These are phyloP conservation scores for Euzetes globulus DNA, from an alignment of 2,888 invertebrate species.

Conservation along the genomic window DNA sequence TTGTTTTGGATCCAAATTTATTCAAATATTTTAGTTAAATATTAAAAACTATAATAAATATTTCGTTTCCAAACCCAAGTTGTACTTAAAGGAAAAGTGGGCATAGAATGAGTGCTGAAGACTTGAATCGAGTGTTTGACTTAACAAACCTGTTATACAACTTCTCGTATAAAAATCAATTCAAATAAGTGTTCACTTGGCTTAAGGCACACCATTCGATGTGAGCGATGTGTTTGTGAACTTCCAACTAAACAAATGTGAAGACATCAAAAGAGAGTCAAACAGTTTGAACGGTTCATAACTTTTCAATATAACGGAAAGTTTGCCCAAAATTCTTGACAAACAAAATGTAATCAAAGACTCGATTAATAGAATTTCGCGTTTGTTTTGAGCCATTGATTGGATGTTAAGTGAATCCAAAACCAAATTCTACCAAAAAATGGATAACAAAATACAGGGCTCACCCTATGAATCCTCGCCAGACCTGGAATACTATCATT, in stretches of 20 bases:
- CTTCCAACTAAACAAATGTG: background rate
- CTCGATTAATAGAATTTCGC: too few species aligned
- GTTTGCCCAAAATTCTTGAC: background rate
- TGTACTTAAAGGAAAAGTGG: too few species aligned
- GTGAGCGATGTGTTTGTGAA: background rate
- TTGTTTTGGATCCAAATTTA: too few species aligned
- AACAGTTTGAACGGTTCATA: background rate
- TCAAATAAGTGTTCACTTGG: too few species aligned
- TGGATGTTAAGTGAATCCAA: background rate
- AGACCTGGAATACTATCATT: constrained; percentile 1
- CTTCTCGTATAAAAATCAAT: background rate
- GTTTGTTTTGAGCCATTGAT: background rate
- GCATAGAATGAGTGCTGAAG: too few species aligned
- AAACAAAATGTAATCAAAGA: too few species aligned
- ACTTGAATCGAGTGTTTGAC: background rate
- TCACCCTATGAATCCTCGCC: background rate
- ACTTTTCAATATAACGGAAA: background rate
- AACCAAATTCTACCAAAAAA: background rate
- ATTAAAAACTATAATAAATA: too few species aligned
- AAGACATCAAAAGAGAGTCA: background rate
- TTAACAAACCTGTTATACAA: constrained; percentile 2
- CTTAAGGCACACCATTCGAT: background rate
- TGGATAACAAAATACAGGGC: constrained; percentile 16
- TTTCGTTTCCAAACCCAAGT: too few species aligned
- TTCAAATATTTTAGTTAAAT: too few species aligned